phyloP scores from a whole-genome alignment of 1,140 invertebrate species.

The Coenobita brevimanus region DNA sequence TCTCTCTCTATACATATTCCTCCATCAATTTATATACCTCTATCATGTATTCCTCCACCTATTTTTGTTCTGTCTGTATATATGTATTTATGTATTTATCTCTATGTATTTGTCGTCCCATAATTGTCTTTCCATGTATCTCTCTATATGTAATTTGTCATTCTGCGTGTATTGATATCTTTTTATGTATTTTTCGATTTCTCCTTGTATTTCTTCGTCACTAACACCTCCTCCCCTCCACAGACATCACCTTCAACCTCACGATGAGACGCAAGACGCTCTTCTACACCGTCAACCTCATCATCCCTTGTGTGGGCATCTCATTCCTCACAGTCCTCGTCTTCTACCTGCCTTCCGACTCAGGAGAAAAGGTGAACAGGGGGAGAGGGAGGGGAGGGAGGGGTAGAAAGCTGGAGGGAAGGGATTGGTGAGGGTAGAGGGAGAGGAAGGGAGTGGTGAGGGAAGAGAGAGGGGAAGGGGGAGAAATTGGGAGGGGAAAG shows the following conservation, averaged over 20 bases:
- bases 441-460: neutral
- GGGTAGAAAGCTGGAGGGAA: neutral
- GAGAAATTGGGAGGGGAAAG: neutral
- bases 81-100: neutral
- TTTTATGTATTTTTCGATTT: neutral
- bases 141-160: too few species aligned
- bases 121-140: neutral
- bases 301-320: slow-evolving; percentile 53
- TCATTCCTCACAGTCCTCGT: slow-evolving; percentile 52
- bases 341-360: slow-evolving; percentile 50
- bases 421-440: neutral
- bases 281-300: slow-evolving; percentile 56
- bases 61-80: neutral
- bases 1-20: neutral
- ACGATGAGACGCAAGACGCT: slow-evolving; percentile 51
- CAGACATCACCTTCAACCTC: slow-evolving; percentile 57
- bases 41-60: neutral
- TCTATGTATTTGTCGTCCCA: neutral
- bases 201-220: neutral
- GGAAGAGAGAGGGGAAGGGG: neutral
- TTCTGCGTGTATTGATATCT: neutral
- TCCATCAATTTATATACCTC: neutral
- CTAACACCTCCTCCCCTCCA: slow-evolving; percentile 7
- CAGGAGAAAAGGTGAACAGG: slow-evolving; percentile 47
- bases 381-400: neutral